A percentile compares a stretch with the other conserved stretches of the same genome.
Conservation (phyloP, 92 coral and sea anemone species). For the Muricea muricata region DNA sequence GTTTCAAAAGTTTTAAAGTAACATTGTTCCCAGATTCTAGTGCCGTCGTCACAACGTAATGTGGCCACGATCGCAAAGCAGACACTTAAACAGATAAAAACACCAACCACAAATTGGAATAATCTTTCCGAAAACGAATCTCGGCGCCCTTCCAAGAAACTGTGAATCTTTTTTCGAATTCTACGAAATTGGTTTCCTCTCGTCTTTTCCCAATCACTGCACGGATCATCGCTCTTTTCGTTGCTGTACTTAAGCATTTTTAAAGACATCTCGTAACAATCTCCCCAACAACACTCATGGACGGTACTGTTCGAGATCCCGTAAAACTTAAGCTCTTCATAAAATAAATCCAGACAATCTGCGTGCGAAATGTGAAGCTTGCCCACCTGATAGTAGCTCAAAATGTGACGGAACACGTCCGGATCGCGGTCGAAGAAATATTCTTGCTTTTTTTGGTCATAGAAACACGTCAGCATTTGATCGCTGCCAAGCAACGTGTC, state of each 20-base stretch:
- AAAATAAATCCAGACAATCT: conserved; percentile 15
- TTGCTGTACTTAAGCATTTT: background rate
- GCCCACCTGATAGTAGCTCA: conserved; percentile 13
- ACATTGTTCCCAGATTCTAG: conserved; percentile 71
- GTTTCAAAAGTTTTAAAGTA: conserved; percentile 68
- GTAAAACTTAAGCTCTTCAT: conserved; percentile 22
- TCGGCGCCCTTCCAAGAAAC: conserved; percentile 72
- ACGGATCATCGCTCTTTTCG: background rate
- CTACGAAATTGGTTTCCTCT: conserved; percentile 9
- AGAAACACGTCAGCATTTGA: background rate
- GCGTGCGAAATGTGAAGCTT: conserved; percentile 17
- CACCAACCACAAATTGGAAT: conserved; percentile 72
- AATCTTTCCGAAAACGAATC: conserved; percentile 59
- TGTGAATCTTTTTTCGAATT: conserved; percentile 70
- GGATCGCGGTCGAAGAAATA: conserved; percentile 28
- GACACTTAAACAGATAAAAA: conserved; percentile 80
- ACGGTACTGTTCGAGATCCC: background rate
- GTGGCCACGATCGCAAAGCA: conserved; percentile 75
- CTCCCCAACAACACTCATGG: conserved; percentile 17
- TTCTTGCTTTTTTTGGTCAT: background rate
- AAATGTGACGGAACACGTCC: conserved; percentile 4
- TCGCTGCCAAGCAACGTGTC: conserved; percentile 12
- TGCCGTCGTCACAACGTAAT: conserved; percentile 60
- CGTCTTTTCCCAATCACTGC: background rate
- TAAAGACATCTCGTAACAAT: conserved; percentile 6